Conservation (phyloP, 2,113 vertebrate species). For the Tragelaphus strepsiceros region DNA sequence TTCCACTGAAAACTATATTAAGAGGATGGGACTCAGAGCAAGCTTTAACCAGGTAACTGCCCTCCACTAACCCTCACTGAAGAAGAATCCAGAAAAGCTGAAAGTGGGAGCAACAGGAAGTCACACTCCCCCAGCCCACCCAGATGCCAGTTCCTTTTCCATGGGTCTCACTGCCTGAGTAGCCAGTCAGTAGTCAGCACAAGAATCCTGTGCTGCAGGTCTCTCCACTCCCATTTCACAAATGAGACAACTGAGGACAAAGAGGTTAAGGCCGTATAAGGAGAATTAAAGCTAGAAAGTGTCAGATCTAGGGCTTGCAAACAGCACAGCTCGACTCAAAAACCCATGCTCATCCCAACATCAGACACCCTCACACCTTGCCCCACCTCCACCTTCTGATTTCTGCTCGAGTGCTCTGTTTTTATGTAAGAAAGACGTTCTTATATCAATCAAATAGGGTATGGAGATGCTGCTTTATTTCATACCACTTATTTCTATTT, state of each 20-base stretch:
- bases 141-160: not conserved
- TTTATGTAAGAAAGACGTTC: not conserved
- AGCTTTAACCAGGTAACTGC: not conserved
- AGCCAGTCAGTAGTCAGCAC: not conserved
- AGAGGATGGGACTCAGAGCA: not conserved
- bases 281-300: not conserved
- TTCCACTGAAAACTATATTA: not conserved
- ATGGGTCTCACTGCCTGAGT: rapidly evolving
- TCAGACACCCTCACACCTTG: not conserved
- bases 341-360: not conserved
- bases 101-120: not conserved
- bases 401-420: not conserved
- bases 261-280: not conserved
- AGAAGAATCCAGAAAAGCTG: not conserved
- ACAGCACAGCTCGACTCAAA: not conserved
- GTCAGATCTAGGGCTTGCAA: not conserved
- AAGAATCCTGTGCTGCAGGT: not conserved
- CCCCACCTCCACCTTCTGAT: not conserved
- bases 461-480: not conserved
- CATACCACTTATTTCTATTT: not conserved
- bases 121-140: no score
- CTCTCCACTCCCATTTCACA: not conserved
- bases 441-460: not conserved
- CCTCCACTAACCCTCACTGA: not conserved
- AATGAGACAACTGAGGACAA: not conserved